Base-by-base conservation (phyloP, 2,888 invertebrate genomes). In the Eustalomyia histrio region DNA sequence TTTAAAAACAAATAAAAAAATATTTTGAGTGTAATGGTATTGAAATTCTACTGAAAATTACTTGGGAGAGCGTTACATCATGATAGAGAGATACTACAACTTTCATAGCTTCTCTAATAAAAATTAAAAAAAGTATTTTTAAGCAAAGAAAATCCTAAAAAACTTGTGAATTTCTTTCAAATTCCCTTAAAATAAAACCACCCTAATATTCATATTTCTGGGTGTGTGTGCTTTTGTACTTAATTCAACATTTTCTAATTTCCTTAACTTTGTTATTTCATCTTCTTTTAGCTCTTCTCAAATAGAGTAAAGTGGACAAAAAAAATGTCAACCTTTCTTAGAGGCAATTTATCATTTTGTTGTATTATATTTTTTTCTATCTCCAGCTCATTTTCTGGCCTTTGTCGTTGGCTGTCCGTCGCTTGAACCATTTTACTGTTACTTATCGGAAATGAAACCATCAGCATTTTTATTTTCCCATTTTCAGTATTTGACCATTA, bases 371-470 rank as follows among this genome's bases (percentile, higher is more conserved):
- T 75, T 35, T 61, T 35, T 52, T 60, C 18, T 35, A 57, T 21
- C 58, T 61, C 53, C 43, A 60, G 68, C 17, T 33, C 63, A 58
- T 58, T 50, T 55, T 39, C 47, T 67, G 69, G 57, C 61, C 65
- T 75, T 35, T 74, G 65, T 63, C 35, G 35, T 65, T 24, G 43
- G 52, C 29, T 76, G 73, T 58, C 69, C 65, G 69, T 65, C 65
- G 68, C 76, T 67, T 61, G 52, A 75, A 68, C 78, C 71, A 81
- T 72, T 80, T 83, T 76, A 68, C 43, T 75, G 76, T 80, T 82
- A 68, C 68, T 83, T 84, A 84, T 83, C 84, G 79, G 78, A 82
- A 82, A 82, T 80, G 78, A 71, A 76, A 84, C 82, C 84, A 74
- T 76, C 81, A 78, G 78, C 76, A 65, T 83, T 83, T 82, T 80